Evolutionary conservation across 2,888 invertebrate genomes (phyloP).

Genomic region (Caradrina clavipalpis): DNA sequence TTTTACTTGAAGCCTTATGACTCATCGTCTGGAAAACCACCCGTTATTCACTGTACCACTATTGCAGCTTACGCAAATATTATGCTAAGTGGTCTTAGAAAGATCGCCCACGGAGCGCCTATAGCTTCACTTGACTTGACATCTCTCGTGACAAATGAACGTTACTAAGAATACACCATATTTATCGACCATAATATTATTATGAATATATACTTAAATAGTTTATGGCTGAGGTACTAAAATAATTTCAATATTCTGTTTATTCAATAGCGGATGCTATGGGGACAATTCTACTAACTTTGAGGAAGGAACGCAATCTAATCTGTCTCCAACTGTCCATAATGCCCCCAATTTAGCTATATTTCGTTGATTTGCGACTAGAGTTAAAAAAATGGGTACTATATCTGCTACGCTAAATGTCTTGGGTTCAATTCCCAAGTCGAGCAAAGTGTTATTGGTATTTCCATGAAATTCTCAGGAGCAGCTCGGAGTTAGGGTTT

Average conservation of each 20-base stretch:
- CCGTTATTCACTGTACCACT: constrained; percentile 24
- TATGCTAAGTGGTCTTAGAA: constrained; percentile 32
- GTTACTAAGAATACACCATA: constrained; percentile 28
- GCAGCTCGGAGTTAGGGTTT: too few relatives aligned
- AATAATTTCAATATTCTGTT: background rate
- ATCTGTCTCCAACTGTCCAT: too few relatives aligned
- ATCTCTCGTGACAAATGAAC: constrained; percentile 40
- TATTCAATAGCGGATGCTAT: background rate
- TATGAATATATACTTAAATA: background rate
- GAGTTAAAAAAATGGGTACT: too few relatives aligned
- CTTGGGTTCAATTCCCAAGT: too few relatives aligned
- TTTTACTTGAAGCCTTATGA: constrained; percentile 25
- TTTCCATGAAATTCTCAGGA: too few relatives aligned
- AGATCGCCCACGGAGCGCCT: constrained; percentile 44
- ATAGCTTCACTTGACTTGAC: constrained; percentile 10
- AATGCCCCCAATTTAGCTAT: too few relatives aligned
- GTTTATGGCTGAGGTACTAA: background rate
- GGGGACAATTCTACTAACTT: too few relatives aligned
- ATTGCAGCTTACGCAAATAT: constrained; percentile 33
- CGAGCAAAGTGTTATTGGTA: too few relatives aligned
- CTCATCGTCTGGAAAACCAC: constrained; percentile 34
- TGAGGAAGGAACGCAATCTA: too few relatives aligned
- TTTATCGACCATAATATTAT: constrained; percentile 9
- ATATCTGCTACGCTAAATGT: too few relatives aligned
- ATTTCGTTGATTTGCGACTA: too few relatives aligned